These are phyloP conservation scores for Diabrotica virgifera DNA, from an alignment of 1,140 invertebrate species.

Conservation along the genomic window DNA sequence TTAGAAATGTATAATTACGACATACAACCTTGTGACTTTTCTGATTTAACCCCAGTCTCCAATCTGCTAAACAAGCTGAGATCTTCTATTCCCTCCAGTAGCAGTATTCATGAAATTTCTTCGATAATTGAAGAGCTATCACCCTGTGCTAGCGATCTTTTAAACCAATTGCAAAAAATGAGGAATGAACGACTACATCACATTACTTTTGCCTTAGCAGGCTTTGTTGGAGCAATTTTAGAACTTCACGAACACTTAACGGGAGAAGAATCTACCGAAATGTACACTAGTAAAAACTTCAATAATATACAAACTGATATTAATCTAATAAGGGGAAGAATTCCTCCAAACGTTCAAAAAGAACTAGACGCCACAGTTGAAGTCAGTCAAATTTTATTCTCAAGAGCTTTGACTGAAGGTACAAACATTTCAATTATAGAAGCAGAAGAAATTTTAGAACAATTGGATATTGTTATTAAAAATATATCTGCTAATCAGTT, in stretches of 20 bases:
- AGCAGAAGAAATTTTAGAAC: slow-evolving; percentile 3
- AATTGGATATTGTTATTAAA: not conserved
- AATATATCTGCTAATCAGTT: not conserved
- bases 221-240: slow-evolving; percentile 24
- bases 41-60: slow-evolving; percentile 20
- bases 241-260: not conserved
- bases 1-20: slow-evolving; percentile 40
- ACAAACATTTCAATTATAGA: not conserved
- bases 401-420: not conserved
- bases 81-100: slow-evolving; percentile 7
- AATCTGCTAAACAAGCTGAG: slow-evolving; percentile 10
- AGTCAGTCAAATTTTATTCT: slow-evolving; percentile 7
- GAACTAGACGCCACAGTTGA: slow-evolving; percentile 5
- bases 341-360: not conserved
- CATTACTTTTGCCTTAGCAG: slow-evolving; percentile 22
- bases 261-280: not conserved
- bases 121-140: not conserved
- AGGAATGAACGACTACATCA: slow-evolving; percentile 21
- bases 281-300: not conserved
- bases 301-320: not conserved
- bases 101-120: slow-evolving; percentile 4
- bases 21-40: slow-evolving; percentile 27
- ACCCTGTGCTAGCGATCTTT: not conserved
- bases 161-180: slow-evolving; percentile 18
- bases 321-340: not conserved